Base-by-base conservation (phyloP, 2,797 vertebrate species). In the Danio aesculapii region DNA sequence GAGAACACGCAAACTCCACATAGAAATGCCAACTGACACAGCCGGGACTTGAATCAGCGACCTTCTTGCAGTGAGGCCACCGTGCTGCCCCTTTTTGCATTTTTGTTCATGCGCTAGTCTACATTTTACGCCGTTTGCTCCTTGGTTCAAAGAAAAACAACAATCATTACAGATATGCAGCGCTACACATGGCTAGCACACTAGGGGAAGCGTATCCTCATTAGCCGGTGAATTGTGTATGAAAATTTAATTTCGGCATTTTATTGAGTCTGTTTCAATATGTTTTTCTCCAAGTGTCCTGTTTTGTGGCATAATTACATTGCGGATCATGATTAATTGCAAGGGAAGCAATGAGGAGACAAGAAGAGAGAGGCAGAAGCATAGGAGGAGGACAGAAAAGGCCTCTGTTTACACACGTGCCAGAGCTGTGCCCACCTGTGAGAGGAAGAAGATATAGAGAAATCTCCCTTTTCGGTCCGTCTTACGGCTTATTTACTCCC, bases 351-450 rank as follows among this genome's bases (percentile, higher is more conserved):
- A 50, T 30, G 16, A 21, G 17, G 13, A 47, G 61, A 62, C 14
- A 63, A 30, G 74, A 53, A 67, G 55, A 66, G 59, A 69, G 21
- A 72, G 46, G 74, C 83, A 73, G 83, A 19, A 77, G 83, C 76
- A 75, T 64, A 84, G 83, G 43, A 82, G 64, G 64, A 74, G 61
- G 50, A 85, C 70, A 83, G 83, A 88, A 71, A 84, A 41, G 81
- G 39, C 50, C 59, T 55, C 49, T 72, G 77, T 72, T 71, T 57
- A 71, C 44, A 71, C 58, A 77, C 63, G 61, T 76, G 74, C 63
- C 66, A 64, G 30, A 62, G 17, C 77, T 63, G 58, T 79, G 77
- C 68, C 66, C 76, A 79, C 76, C 46, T 61, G 76, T 78, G 66
- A 69, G 67, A 71, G 77, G 77, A 79, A 52, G 72, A 39, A 68